Percentiles rank a stretch among this genome's conserved stretches.
Evolutionary conservation across 2,888 invertebrate genomes (phyloP).

Genomic region (Tortricodes alternella): DNA sequence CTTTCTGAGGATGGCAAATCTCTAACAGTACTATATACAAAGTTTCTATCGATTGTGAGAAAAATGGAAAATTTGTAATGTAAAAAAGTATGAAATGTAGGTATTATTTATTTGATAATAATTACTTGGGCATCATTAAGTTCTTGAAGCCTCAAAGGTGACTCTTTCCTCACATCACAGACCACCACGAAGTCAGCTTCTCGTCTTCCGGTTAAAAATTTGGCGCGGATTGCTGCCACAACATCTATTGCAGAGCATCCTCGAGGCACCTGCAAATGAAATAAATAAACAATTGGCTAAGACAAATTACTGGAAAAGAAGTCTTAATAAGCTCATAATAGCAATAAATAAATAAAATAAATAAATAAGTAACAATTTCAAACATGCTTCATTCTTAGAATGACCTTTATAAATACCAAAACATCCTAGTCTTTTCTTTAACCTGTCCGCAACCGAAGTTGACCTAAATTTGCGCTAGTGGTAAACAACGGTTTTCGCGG

Average conservation of each 20-base stretch:
- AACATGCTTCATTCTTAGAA: too few relatives aligned
- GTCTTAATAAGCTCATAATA: too few relatives aligned
- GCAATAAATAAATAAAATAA: too few relatives aligned
- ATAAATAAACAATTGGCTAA: not conserved
- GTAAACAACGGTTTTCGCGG: too few relatives aligned
- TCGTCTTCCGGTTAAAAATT: slow-evolving; percentile 88
- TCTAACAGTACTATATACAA: too few relatives aligned
- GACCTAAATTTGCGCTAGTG: too few relatives aligned
- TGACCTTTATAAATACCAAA: too few relatives aligned
- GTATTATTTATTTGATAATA: slow-evolving; percentile 24
- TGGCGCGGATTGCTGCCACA: slow-evolving; percentile 88
- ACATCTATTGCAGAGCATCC: slow-evolving; percentile 91
- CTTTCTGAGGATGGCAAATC: too few relatives aligned
- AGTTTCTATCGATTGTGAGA: not conserved
- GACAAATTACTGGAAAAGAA: not conserved
- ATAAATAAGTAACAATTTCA: too few relatives aligned
- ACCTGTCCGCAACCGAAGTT: too few relatives aligned
- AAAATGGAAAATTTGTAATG: not conserved
- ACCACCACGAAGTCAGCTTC: slow-evolving; percentile 95
- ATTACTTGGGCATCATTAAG: slow-evolving; percentile 91
- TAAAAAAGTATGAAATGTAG: too few relatives aligned
- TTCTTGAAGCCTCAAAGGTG: slow-evolving; percentile 88
- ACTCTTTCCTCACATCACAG: slow-evolving; percentile 93
- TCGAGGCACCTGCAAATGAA: slow-evolving; percentile 86
- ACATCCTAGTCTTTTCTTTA: too few relatives aligned